These are phyloP conservation scores for Tipula unca DNA, from an alignment of 2,888 invertebrate genomes.

Conservation along the genomic window DNA sequence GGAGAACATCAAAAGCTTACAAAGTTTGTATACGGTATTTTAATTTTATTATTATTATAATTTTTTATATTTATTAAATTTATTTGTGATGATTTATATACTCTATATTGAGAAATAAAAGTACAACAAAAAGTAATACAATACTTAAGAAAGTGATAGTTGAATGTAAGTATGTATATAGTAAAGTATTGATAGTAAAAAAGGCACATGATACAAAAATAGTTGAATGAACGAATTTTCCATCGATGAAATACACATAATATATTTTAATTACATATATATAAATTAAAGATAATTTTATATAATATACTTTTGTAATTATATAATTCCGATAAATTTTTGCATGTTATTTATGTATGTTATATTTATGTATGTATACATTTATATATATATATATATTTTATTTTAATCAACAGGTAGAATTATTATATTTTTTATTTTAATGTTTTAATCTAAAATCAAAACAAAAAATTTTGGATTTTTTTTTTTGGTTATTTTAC, in stretches of 20 bases:
- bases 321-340: background rate
- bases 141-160: conserved; percentile 1
- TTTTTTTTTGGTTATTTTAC: conserved; percentile 38
- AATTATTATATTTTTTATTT: background rate
- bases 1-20: conserved; percentile 14
- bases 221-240: conserved; percentile 8
- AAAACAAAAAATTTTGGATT: background rate
- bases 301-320: too few species aligned
- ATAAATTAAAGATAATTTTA: too few species aligned
- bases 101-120: background rate
- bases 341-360: background rate
- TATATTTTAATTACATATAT: background rate
- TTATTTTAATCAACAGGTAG: background rate
- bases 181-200: conserved; percentile 3
- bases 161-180: background rate
- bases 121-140: conserved; percentile 14
- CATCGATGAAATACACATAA: background rate
- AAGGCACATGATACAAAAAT: background rate
- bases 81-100: background rate
- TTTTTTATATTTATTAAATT: too few species aligned
- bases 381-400: background rate
- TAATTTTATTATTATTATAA: background rate
- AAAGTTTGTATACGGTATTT: background rate
- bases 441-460: background rate
- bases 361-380: background rate